phyloP scores from a whole-genome alignment of 1,140 invertebrate species.

The Dinothrombium tinctorium region DNA sequence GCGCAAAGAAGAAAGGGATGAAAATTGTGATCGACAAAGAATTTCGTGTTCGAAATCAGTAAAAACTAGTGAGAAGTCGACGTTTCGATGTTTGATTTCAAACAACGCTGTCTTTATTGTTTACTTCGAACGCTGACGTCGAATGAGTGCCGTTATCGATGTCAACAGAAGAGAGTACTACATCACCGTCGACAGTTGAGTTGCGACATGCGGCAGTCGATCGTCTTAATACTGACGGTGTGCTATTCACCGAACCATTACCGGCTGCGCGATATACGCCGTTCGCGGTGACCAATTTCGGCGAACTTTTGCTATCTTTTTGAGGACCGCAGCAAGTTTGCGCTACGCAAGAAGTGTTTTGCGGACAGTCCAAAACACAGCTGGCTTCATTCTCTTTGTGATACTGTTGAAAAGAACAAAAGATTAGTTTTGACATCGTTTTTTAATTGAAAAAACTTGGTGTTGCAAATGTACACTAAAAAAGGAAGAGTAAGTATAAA shows the following conservation, averaged over 20 bases:
- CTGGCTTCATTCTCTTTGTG: constrained; percentile 10
- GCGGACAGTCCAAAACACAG: constrained; percentile 14
- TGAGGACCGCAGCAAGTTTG: constrained; percentile 15
- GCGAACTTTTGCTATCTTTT: constrained; percentile 2
- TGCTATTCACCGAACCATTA: background rate
- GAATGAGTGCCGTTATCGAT: too few species aligned
- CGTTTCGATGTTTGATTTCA: too few species aligned
- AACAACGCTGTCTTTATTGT: too few species aligned
- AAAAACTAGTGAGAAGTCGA: too few species aligned
- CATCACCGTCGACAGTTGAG: background rate
- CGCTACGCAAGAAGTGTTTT: constrained; percentile 12
- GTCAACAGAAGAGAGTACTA: too few species aligned
- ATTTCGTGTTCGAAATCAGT: too few species aligned
- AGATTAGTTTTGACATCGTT: background rate
- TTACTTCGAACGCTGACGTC: too few species aligned
- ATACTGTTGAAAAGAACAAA: constrained; percentile 5
- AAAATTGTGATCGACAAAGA: too few species aligned
- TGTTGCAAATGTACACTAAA: background rate
- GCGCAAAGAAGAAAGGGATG: too few species aligned
- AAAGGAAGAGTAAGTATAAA: background rate
- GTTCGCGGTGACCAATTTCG: background rate
- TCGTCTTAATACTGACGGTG: too few species aligned
- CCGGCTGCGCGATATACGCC: background rate
- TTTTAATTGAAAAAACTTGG: background rate
- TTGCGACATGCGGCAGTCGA: too few species aligned